A percentile compares a stretch with the other conserved stretches of the same genome.
Conservation (phyloP, 2,888 invertebrate genomes). For the Luperina nickerlii region DNA sequence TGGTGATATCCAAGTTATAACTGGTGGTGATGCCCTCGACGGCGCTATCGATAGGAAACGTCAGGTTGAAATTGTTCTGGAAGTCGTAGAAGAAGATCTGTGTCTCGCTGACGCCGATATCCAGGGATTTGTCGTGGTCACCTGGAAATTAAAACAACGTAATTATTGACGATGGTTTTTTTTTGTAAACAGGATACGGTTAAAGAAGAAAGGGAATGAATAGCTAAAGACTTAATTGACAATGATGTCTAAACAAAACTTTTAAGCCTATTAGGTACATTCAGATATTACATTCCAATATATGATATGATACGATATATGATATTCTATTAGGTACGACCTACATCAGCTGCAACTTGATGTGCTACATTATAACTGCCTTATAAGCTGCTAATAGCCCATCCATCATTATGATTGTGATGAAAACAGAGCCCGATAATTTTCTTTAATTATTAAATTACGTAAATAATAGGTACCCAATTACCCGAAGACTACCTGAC, state of each 20-base stretch:
- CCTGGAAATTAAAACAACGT: constrained; percentile 73
- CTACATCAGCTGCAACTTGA: neutral
- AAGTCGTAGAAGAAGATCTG: constrained; percentile 86
- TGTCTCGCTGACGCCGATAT: constrained; percentile 78
- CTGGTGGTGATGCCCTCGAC: constrained; percentile 74
- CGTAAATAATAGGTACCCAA: constrained; percentile 1
- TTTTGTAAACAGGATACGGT: neutral
- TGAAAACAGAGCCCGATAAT: neutral
- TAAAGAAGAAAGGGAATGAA: neutral
- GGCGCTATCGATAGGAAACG: constrained; percentile 78
- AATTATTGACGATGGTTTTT: neutral
- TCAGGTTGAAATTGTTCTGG: constrained; percentile 81
- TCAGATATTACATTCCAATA: no score
- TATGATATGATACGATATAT: no score
- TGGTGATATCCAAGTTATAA: constrained; percentile 81
- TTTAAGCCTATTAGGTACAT: no score
- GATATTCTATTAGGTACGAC: no score
- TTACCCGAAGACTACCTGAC: neutral
- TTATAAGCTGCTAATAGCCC: neutral
- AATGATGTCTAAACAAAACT: neutral
- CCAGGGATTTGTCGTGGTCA: constrained; percentile 80
- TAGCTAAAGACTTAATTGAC: neutral
- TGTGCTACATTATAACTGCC: neutral
- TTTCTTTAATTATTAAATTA: constrained; percentile 15
- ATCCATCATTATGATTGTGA: constrained; percentile 4